phyloP scores from a whole-genome alignment of 1,140 invertebrate species.

The Limonius californicus region DNA sequence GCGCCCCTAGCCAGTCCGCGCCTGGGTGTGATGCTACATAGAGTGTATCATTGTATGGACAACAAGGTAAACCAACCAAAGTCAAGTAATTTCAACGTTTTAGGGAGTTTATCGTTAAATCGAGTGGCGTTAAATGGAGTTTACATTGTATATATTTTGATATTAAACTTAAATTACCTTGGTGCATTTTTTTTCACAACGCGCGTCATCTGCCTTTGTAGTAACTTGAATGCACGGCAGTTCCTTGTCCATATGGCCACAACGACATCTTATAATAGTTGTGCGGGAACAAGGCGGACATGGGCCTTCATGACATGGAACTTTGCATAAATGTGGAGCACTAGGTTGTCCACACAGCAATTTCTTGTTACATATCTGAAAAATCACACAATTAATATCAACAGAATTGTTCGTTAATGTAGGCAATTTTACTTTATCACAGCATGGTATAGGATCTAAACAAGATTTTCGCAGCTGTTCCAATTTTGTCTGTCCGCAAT shows the following conservation, averaged over 20 bases:
- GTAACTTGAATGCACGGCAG: conserved; percentile 73
- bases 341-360: conserved; percentile 75
- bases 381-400: no score
- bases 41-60: no score
- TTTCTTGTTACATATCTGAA: conserved; percentile 68
- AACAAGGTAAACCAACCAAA: no score
- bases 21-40: no score
- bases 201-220: conserved; percentile 64
- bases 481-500: conserved; percentile 72
- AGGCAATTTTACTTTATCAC: conserved; percentile 65
- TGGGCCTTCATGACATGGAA: conserved; percentile 69
- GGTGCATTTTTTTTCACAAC: conserved; percentile 84
- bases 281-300: conserved; percentile 80
- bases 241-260: conserved; percentile 81
- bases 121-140: no score
- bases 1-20: no score
- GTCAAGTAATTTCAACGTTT: no score
- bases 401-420: no score
- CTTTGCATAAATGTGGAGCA: conserved; percentile 66
- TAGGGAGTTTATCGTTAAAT: no score
- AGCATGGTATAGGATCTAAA: conserved; percentile 81
- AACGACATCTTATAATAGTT: conserved; percentile 82
- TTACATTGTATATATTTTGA: not conserved
- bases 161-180: conserved; percentile 55
- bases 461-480: conserved; percentile 61